Conservation (phyloP, 2,888 invertebrate species). For the Mycalesis mineus region DNA sequence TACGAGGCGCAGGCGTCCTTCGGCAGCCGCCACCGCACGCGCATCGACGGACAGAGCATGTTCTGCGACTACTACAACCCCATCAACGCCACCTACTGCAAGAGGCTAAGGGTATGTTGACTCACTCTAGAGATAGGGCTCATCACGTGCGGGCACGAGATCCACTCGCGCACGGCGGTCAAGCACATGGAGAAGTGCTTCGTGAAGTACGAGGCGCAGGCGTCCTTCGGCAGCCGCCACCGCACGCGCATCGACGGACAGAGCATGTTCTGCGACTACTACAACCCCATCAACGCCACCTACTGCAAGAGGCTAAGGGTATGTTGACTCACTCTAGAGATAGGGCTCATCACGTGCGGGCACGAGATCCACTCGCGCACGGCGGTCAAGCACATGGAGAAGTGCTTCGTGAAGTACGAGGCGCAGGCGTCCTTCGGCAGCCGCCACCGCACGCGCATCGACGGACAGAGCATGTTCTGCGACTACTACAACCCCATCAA, state of each 20-base stretch:
- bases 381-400: constrained; percentile 98
- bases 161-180: constrained; percentile 92
- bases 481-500: constrained; percentile 94
- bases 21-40: constrained; percentile 95
- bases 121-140: no score
- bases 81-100: constrained; percentile 94
- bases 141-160: constrained; percentile 98
- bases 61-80: constrained; percentile 98
- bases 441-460: constrained; percentile 94
- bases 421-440: constrained; percentile 98
- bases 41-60: constrained; percentile 95
- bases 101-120: constrained; percentile 85
- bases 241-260: constrained; percentile 95
- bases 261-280: constrained; percentile 98
- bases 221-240: constrained; percentile 96
- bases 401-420: constrained; percentile 98
- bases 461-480: constrained; percentile 97
- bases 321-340: no score
- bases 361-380: constrained; percentile 95
- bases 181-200: constrained; percentile 99
- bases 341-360: no score
- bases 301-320: constrained; percentile 96
- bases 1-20: constrained; percentile 98
- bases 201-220: constrained; percentile 97
- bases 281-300: constrained; percentile 90